Base-by-base conservation (phyloP, 2,113 vertebrate species). In the Aptenodytes patagonicus region DNA sequence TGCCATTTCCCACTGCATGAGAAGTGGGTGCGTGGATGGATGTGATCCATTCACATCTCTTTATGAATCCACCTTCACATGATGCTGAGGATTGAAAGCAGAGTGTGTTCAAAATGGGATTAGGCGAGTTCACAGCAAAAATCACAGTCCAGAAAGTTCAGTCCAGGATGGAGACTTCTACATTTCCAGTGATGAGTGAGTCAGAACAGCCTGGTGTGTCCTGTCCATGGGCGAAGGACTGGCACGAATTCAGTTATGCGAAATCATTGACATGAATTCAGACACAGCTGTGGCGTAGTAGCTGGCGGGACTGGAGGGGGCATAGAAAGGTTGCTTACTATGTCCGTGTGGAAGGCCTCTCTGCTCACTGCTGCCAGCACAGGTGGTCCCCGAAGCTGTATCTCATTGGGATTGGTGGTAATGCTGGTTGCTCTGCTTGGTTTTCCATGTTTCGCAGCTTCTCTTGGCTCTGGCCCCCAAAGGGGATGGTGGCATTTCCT, bases 171-270 rank as follows among this genome's bases (percentile, higher is more conserved):
- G 72, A 69, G 60, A 12, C 8, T 36, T 58, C 42, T 36, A 2
- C 17, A 4, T 38, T 69, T 69, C 38, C 55, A 29, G 20, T 7
- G 34, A 22, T 7, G 51, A n/a, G 20, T 9, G 58, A 32, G 38
- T 46, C 38, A 31, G 42, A 47, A 38, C 13, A 52, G 42, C n/a
- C 34, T 29, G 65, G 11, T 22, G 20, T 54, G 62, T 58, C 49
- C 49, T 46, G 52, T 36, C 46, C 15, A 0, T 4, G 32, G 66
- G 20, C 0, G 2, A 51, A 69, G 36, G 61, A 36, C 21, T 2
- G 6, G 42, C 42, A 40, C 3, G 6, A 38, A 7, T 38, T 58
- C 62, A 28, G 76, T 55, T 42, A 20, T 1, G 4, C 1, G 4
- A 49, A 82, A 60, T n/a, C n/a, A 3, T 6, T 9, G 32, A 8